These are phyloP conservation scores for Oxytorus armatus DNA, from an alignment of 2,888 invertebrate species.

Conservation along the genomic window DNA sequence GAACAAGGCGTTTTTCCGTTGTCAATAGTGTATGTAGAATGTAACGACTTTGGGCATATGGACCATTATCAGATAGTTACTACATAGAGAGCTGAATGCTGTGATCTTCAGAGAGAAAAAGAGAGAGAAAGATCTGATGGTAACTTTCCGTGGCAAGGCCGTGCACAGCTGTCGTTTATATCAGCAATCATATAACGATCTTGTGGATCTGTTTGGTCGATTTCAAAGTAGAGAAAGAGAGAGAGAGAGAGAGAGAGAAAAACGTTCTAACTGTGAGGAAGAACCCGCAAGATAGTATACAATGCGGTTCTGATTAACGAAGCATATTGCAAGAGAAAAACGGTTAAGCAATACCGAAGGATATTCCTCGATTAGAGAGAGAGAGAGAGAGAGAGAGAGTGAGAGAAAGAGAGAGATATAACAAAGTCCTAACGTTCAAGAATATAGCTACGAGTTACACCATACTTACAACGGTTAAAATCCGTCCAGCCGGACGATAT, in stretches of 20 bases:
- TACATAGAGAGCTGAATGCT: neutral
- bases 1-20: too few relatives aligned
- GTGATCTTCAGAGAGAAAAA: neutral
- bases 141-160: slow-evolving; percentile 40
- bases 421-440: neutral
- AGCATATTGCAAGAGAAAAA: slow-evolving; percentile 19
- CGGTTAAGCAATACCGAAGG: slow-evolving; percentile 17
- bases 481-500: too few relatives aligned
- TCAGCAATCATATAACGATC: slow-evolving; percentile 37
- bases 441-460: too few relatives aligned
- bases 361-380: neutral
- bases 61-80: neutral
- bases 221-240: neutral
- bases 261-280: slow-evolving; percentile 30
- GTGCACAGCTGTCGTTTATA: slow-evolving; percentile 44
- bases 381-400: neutral
- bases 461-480: too few relatives aligned
- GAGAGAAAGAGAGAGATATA: too few relatives aligned
- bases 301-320: slow-evolving; percentile 42
- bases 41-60: slow-evolving; percentile 1
- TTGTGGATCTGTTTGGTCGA: slow-evolving; percentile 18
- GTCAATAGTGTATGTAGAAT: slow-evolving; percentile 7
- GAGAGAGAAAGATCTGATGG: slow-evolving; percentile 3
- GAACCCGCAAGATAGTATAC: neutral
- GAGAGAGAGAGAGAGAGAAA: slow-evolving; percentile 36